Evolutionary conservation across 2,888 invertebrate genomes (phyloP).

Genomic region (Lottia gigantea): DNA sequence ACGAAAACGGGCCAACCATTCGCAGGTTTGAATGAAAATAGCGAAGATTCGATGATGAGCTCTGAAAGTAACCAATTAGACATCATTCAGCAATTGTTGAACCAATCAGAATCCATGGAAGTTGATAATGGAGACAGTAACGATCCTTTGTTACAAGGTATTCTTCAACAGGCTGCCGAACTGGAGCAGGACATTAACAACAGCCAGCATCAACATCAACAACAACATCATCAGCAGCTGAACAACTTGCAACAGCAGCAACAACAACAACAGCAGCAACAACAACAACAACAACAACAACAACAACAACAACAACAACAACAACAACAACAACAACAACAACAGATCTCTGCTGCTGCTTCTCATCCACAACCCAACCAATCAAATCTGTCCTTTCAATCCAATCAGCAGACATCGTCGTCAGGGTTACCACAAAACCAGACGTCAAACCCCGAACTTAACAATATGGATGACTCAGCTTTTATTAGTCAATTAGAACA

Average conservation of each 20-base stretch:
- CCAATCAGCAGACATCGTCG: constrained; percentile 21
- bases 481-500: constrained; percentile 56
- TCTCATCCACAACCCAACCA: constrained; percentile 3
- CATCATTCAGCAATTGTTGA: constrained; percentile 41
- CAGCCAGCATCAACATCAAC: constrained; percentile 21
- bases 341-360: not conserved
- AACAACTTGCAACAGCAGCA: constrained; percentile 19
- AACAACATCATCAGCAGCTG: constrained; percentile 19
- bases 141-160: constrained; percentile 78
- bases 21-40: constrained; percentile 8
- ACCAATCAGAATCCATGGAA: constrained; percentile 32
- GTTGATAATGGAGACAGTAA: constrained; percentile 40
- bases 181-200: constrained; percentile 68
- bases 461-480: constrained; percentile 35
- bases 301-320: constrained; percentile 19
- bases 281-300: constrained; percentile 22
- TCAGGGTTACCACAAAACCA: constrained; percentile 22
- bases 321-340: too few relatives aligned
- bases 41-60: constrained; percentile 21
- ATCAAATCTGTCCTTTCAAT: constrained; percentile 14
- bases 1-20: constrained; percentile 26
- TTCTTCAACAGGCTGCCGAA: constrained; percentile 87
- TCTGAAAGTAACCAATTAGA: constrained; percentile 25
- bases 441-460: not conserved
- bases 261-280: constrained; percentile 18